Percentiles rank a stretch among this genome's conserved stretches.
Conservation (phyloP, 2,797 vertebrate genomes). For the Natrix natrix region DNA sequence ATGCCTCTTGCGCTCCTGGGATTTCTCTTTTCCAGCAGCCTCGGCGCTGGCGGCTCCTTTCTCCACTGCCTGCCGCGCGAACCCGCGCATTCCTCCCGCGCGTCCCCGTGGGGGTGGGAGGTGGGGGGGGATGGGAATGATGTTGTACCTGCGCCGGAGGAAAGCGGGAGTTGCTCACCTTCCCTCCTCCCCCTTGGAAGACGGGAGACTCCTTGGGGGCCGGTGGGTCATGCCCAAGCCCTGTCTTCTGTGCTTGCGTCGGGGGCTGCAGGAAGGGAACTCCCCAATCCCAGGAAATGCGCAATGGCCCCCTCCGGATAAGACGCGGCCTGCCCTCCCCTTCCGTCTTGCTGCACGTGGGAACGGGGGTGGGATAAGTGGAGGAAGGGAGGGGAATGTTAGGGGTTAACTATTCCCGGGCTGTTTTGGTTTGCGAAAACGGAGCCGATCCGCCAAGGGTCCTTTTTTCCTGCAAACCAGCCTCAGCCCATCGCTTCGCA, state of each 20-base stretch:
- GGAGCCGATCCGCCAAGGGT: too few species aligned
- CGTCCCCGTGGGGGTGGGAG: background rate
- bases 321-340: slow-evolving; percentile 7
- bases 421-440: background rate
- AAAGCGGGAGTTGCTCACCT: background rate
- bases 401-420: background rate
- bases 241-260: too few species aligned
- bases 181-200: too few species aligned
- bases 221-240: background rate
- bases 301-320: background rate
- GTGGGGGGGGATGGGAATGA: background rate
- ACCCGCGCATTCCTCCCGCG: background rate
- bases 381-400: fast-evolving
- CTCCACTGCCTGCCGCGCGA: fast-evolving
- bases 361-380: background rate
- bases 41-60: too few species aligned
- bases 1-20: background rate
- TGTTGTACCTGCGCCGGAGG: background rate
- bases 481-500: background rate
- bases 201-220: background rate
- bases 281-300: slow-evolving; percentile 21
- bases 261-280: background rate
- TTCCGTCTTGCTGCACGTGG: slow-evolving; percentile 17
- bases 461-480: too few species aligned
- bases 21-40: background rate